These are phyloP conservation scores for Lagorchestes hirsutus DNA, from an alignment of 2,797 vertebrate species.

Conservation along the genomic window DNA sequence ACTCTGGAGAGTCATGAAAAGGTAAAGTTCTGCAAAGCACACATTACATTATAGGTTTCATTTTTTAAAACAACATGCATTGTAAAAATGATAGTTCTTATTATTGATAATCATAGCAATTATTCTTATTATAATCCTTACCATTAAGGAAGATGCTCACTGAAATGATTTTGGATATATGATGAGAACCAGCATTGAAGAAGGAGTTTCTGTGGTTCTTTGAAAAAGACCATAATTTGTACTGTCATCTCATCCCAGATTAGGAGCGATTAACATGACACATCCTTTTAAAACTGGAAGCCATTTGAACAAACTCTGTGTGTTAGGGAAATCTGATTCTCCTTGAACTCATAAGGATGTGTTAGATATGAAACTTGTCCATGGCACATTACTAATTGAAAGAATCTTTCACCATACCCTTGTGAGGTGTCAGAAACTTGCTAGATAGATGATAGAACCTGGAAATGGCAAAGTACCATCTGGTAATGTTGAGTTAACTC, in stretches of 20 bases:
- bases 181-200: not conserved
- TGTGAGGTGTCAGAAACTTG: conserved; percentile 64
- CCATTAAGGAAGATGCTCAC: not conserved
- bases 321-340: not conserved
- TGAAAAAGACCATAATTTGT: conserved; percentile 31
- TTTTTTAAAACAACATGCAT: conserved; percentile 38
- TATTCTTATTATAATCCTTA: conserved; percentile 17
- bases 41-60: conserved; percentile 42
- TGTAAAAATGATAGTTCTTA: conserved; percentile 14
- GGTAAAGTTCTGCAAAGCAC: conserved; percentile 59
- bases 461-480: conserved; percentile 67
- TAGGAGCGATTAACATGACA: conserved; percentile 8
- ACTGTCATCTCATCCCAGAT: conserved; percentile 21
- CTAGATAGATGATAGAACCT: conserved; percentile 72
- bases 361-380: conserved; percentile 31
- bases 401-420: conserved; percentile 49
- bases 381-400: conserved; percentile 67
- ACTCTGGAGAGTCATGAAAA: conserved; percentile 69
- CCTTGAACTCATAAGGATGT: conserved; percentile 55
- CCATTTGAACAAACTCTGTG: not conserved
- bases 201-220: conserved; percentile 10
- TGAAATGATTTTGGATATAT: not conserved
- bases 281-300: not conserved
- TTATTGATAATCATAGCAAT: conserved; percentile 11
- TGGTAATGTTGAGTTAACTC: conserved; percentile 59